These are phyloP conservation scores for Artibeus jamaicensis DNA, from an alignment of 2,797 vertebrate species.

Conservation along the genomic window DNA sequence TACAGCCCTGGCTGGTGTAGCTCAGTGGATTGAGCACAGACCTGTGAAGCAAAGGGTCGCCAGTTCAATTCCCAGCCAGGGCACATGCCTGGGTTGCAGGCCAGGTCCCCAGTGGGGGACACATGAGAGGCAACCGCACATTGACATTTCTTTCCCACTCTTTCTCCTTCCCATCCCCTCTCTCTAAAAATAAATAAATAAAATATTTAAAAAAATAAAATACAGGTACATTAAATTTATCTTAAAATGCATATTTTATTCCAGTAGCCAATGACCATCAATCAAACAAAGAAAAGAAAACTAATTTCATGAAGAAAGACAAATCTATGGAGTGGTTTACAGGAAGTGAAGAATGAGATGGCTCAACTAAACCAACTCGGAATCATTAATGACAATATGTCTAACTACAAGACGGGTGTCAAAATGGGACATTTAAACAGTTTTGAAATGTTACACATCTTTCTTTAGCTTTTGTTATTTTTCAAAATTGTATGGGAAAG, in stretches of 20 bases:
- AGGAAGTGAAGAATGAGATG: slow-evolving; percentile 87
- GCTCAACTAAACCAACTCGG: slow-evolving; percentile 23
- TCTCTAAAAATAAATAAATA: no score
- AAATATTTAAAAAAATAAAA: slow-evolving; percentile 64
- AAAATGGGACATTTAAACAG: slow-evolving; percentile 46
- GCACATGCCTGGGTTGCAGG: no score
- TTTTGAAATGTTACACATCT: background rate
- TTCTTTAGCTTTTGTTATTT: slow-evolving; percentile 41
- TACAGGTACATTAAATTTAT: slow-evolving; percentile 57
- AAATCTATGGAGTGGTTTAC: slow-evolving; percentile 92
- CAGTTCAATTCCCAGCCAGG: no score
- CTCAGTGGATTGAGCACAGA: no score
- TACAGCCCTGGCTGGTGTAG: no score
- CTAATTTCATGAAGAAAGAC: slow-evolving; percentile 77
- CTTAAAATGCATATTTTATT: slow-evolving; percentile 77
- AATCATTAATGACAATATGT: slow-evolving; percentile 45
- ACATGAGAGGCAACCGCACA: no score
- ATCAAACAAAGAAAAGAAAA: slow-evolving; percentile 69
- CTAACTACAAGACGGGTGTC: slow-evolving; percentile 36
- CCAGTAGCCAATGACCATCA: slow-evolving; percentile 70
- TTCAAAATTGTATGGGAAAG: slow-evolving; percentile 51
- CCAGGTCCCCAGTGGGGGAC: no score
- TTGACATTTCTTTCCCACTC: no score
- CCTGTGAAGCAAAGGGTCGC: no score
- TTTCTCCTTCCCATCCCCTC: no score